Conservation (phyloP, 2,797 vertebrate genomes). For the Lepilemur septentrionalis region DNA sequence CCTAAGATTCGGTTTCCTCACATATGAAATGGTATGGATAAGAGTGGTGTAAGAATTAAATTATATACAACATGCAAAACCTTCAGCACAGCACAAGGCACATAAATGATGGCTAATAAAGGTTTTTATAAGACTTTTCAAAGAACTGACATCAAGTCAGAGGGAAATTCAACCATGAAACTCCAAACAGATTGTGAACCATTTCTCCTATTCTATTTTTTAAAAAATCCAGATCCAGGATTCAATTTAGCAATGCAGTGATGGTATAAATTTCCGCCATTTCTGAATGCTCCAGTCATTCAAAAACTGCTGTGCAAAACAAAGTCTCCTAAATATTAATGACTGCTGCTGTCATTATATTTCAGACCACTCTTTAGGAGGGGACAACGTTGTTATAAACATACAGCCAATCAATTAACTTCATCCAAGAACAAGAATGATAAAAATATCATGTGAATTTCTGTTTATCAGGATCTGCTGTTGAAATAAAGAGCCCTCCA, state of each 20-base stretch:
- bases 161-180: not conserved
- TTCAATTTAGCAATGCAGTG: not conserved
- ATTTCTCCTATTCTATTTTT: not conserved
- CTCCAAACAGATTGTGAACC: not conserved
- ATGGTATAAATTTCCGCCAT: not conserved
- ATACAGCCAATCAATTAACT: not conserved
- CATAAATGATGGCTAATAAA: not conserved
- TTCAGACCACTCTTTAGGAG: not conserved
- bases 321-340: slow-evolving; percentile 24
- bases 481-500: slow-evolving; percentile 33
- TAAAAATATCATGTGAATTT: slow-evolving; percentile 32
- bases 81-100: not conserved
- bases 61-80: not conserved
- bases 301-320: not conserved
- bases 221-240: not conserved
- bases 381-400: not conserved
- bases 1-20: not conserved
- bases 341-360: not conserved
- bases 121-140: not conserved
- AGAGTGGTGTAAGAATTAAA: not conserved
- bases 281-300: not conserved
- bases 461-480: not conserved
- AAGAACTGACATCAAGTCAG: not conserved
- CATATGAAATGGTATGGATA: not conserved
- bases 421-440: slow-evolving; percentile 33